Conservation (phyloP, 2,797 vertebrate species). For the Alcedo atthis region DNA sequence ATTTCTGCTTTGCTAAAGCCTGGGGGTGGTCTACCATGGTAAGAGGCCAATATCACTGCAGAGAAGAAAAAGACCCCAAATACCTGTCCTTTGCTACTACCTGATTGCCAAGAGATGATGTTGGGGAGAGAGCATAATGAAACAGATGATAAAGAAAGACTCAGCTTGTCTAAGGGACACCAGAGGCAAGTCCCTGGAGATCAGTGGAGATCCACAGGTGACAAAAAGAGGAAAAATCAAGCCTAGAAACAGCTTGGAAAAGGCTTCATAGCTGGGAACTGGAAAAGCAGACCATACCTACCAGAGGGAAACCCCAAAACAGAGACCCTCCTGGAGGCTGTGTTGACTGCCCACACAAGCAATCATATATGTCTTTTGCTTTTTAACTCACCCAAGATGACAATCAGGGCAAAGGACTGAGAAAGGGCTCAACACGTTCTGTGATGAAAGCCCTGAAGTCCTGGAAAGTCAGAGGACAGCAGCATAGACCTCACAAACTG, state of each 20-base stretch:
- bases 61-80: not conserved
- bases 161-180: not conserved
- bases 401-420: not conserved
- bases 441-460: not conserved
- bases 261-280: not conserved
- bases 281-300: not conserved
- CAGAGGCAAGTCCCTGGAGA: not conserved
- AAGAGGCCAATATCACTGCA: not conserved
- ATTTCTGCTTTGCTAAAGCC: not conserved
- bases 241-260: not conserved
- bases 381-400: not conserved
- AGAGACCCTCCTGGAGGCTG: not conserved
- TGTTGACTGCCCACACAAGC: not conserved
- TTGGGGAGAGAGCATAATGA: not conserved
- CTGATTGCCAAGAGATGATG: not conserved
- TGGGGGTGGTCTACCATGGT: not conserved
- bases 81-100: not conserved
- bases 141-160: not conserved
- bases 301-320: not conserved
- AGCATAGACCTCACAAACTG: accelerated
- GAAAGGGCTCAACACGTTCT: not conserved
- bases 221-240: not conserved
- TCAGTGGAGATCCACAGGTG: not conserved
- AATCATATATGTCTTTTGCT: not conserved
- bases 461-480: not conserved